A percentile compares a stretch with the other conserved stretches of the same genome.
These are phyloP conservation scores for Scyliorhinus canicula DNA, from an alignment of 2,797 vertebrate genomes.

Conservation along the genomic window DNA sequence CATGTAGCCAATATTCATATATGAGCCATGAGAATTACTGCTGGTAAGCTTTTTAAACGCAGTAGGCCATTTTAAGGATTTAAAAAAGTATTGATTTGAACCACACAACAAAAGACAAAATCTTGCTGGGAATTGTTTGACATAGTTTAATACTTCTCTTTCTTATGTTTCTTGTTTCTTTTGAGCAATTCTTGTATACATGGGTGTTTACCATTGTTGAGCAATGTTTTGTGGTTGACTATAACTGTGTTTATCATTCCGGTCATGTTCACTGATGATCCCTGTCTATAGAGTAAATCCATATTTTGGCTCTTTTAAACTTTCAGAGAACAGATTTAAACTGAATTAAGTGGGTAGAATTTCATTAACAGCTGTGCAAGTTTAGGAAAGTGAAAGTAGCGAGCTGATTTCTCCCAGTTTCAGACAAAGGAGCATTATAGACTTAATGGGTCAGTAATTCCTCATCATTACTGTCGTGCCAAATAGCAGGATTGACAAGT, in stretches of 20 bases:
- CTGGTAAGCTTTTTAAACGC: not conserved
- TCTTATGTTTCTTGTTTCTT: not conserved
- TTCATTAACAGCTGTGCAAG: not conserved
- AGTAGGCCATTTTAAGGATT: not conserved
- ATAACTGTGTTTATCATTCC: not conserved
- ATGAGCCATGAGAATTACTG: not conserved
- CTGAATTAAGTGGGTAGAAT: not conserved
- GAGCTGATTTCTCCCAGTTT: constrained; percentile 43
- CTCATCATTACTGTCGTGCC: constrained; percentile 45
- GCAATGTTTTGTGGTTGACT: not conserved
- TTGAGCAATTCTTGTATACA: not conserved
- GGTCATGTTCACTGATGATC: not conserved
- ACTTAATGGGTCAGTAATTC: constrained; percentile 53
- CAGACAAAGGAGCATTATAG: constrained; percentile 45
- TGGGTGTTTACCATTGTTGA: not conserved
- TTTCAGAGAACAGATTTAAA: constrained; percentile 14
- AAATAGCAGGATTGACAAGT: constrained; percentile 46
- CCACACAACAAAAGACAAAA: not conserved
- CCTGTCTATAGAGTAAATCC: not conserved
- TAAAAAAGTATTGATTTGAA: not conserved
- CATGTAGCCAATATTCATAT: not conserved
- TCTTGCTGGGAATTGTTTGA: not conserved
- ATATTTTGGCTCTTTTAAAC: not conserved
- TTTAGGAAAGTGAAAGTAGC: constrained; percentile 13
- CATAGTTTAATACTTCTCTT: not conserved